These are phyloP conservation scores for Tortricodes alternella DNA, from an alignment of 2,888 invertebrate species.

Conservation along the genomic window DNA sequence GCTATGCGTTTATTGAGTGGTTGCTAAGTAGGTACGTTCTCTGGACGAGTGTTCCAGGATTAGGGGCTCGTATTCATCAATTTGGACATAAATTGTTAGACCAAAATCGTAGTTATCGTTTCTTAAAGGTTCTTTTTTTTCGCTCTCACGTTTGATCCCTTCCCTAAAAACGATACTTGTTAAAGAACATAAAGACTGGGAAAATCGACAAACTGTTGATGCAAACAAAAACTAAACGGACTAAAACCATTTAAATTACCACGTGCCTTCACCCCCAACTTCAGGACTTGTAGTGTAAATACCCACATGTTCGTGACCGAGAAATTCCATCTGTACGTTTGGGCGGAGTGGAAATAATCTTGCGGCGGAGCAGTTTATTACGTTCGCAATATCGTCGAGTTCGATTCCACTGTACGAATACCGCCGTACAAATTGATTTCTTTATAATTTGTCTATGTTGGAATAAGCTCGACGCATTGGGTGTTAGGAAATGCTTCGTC, in stretches of 20 bases:
- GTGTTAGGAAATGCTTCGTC: neutral
- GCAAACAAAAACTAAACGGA: neutral
- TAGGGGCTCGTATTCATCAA: too few relatives aligned
- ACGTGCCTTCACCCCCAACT: slow-evolving; percentile 23
- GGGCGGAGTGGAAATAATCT: slow-evolving; percentile 63
- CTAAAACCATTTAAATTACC: slow-evolving; percentile 26
- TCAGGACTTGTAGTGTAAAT: slow-evolving; percentile 24
- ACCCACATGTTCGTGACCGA: slow-evolving; percentile 25
- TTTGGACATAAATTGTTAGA: too few relatives aligned
- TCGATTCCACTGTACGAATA: slow-evolving; percentile 45
- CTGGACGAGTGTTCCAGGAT: too few relatives aligned
- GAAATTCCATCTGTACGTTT: slow-evolving; percentile 41
- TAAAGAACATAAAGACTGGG: too few relatives aligned
- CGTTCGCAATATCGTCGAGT: slow-evolving; percentile 61
- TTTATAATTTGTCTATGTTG: slow-evolving; percentile 49
- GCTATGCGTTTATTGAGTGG: too few relatives aligned
- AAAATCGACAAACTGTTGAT: too few relatives aligned
- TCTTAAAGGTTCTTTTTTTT: too few relatives aligned
- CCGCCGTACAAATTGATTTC: slow-evolving; percentile 52
- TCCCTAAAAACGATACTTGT: too few relatives aligned
- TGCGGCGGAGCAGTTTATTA: slow-evolving; percentile 60
- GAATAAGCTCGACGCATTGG: slow-evolving; percentile 25
- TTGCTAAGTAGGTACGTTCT: too few relatives aligned
- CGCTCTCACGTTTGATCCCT: too few relatives aligned
- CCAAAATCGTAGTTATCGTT: too few relatives aligned